Evolutionary conservation across 1,140 invertebrate genomes (phyloP).

Genomic region (Aradophagus sp.): DNA sequence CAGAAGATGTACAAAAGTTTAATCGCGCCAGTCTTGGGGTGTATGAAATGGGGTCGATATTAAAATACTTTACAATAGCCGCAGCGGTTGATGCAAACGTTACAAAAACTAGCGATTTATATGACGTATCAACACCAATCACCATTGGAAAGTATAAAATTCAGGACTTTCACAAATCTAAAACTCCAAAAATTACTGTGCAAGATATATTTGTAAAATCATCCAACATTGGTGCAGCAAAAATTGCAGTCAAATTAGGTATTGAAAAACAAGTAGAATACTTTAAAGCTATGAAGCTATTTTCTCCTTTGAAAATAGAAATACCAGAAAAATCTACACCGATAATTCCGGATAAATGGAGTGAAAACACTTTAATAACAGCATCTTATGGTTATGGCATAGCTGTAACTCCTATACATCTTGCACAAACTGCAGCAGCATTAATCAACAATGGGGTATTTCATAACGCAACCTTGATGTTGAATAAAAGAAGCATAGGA

Average conservation of each 20-base stretch:
- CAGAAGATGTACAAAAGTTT: slow-evolving; percentile 15
- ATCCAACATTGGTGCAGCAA: slow-evolving; percentile 18
- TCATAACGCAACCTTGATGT: slow-evolving; percentile 22
- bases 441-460: slow-evolving; percentile 22
- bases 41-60: slow-evolving; percentile 16
- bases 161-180: slow-evolving; percentile 16
- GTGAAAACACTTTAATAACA: slow-evolving; percentile 12
- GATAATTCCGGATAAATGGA: slow-evolving; percentile 18
- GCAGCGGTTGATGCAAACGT: slow-evolving; percentile 5
- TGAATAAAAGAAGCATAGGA: slow-evolving; percentile 20
- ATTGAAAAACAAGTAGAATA: slow-evolving; percentile 14
- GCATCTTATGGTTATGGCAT: slow-evolving; percentile 23
- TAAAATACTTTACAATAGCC: slow-evolving; percentile 17
- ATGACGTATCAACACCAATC: slow-evolving; percentile 17
- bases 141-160: slow-evolving; percentile 23
- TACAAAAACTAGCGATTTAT: slow-evolving; percentile 17
- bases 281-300: slow-evolving; percentile 13
- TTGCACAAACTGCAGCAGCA: slow-evolving; percentile 17
- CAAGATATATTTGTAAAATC: slow-evolving; percentile 19
- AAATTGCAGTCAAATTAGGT: slow-evolving; percentile 15
- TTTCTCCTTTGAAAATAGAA: slow-evolving; percentile 17
- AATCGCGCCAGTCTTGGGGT: slow-evolving; percentile 16
- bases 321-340: slow-evolving; percentile 13
- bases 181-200: slow-evolving; percentile 18
- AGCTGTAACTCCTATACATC: slow-evolving; percentile 21